Evolutionary conservation across 2,113 vertebrate species (phyloP).

Genomic region (Phrynocephalus versicolor): DNA sequence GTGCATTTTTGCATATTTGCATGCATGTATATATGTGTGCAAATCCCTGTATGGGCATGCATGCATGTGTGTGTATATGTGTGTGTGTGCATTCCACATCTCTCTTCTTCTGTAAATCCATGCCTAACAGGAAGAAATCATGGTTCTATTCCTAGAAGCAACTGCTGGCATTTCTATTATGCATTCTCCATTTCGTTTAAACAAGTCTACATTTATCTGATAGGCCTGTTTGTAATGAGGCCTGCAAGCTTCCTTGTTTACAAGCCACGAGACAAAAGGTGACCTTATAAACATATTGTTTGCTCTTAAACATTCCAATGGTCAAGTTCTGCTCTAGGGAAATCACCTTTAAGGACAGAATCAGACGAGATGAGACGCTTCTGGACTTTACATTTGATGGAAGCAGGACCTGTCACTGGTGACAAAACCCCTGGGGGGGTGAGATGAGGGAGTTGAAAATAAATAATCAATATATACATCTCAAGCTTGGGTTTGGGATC

Average conservation of each 20-base stretch:
- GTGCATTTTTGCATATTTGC: conserved; percentile 41
- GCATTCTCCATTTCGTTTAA: conserved; percentile 59
- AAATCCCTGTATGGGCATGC: too few species aligned
- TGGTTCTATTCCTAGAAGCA: conserved; percentile 56
- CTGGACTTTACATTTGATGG: conserved; percentile 48
- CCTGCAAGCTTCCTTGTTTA: conserved; percentile 66
- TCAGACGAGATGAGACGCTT: conserved; percentile 24
- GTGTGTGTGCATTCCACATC: conserved; percentile 48
- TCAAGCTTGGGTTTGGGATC: neutral
- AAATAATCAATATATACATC: too few species aligned
- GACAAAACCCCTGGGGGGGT: conserved; percentile 54
- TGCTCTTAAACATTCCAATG: conserved; percentile 60
- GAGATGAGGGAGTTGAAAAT: too few species aligned
- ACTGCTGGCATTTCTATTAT: conserved; percentile 56
- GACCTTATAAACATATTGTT: conserved; percentile 64
- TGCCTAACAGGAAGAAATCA: conserved; percentile 31
- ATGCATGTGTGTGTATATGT: neutral
- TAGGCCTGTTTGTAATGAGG: conserved; percentile 67
- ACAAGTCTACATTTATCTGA: conserved; percentile 65
- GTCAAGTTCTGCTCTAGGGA: conserved; percentile 56
- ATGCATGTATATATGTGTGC: conserved; percentile 8
- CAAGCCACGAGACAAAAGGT: conserved; percentile 61
- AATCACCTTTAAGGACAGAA: conserved; percentile 59
- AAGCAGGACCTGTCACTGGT: conserved; percentile 46
- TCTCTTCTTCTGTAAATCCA: conserved; percentile 39